Evolutionary conservation across 2,113 vertebrate genomes (phyloP).

Genomic region (Malurus alboscapulatus): DNA sequence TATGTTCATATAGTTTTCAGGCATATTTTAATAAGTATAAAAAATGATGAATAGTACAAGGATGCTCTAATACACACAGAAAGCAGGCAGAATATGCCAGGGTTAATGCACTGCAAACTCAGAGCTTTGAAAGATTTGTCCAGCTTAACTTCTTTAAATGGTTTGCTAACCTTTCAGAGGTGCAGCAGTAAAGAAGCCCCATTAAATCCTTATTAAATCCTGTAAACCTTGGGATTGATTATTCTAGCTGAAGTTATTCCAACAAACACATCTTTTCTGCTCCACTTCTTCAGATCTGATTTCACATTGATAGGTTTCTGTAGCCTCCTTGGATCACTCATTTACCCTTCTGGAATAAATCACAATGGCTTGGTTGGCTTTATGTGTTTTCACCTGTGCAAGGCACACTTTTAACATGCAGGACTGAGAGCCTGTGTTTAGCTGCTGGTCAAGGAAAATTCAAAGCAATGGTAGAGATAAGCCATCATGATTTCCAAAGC

Average conservation of each 20-base stretch:
- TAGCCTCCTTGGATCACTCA: background rate
- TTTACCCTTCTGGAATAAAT: background rate
- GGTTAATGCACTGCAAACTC: background rate
- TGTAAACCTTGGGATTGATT: constrained; percentile 5
- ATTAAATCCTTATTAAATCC: constrained; percentile 34
- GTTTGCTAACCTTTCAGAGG: constrained; percentile 18
- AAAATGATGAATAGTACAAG: background rate
- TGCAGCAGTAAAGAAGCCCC: background rate
- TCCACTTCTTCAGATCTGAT: background rate
- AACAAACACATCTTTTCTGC: background rate
- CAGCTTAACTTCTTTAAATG: constrained; percentile 36
- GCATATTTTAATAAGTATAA: background rate
- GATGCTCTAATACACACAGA: background rate
- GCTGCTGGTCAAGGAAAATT: background rate
- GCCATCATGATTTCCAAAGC: background rate
- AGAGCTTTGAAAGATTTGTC: constrained; percentile 1
- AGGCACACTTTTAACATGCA: background rate
- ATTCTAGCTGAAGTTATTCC: constrained; percentile 17
- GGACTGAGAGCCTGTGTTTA: background rate
- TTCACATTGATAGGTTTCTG: background rate
- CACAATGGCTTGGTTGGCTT: background rate
- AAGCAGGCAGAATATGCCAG: background rate
- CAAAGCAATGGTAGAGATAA: background rate
- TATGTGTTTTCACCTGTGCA: background rate
- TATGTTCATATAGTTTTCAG: background rate